Conservation (phyloP, 2,797 vertebrate genomes). For the Ptychobarbus kaznakovi region DNA sequence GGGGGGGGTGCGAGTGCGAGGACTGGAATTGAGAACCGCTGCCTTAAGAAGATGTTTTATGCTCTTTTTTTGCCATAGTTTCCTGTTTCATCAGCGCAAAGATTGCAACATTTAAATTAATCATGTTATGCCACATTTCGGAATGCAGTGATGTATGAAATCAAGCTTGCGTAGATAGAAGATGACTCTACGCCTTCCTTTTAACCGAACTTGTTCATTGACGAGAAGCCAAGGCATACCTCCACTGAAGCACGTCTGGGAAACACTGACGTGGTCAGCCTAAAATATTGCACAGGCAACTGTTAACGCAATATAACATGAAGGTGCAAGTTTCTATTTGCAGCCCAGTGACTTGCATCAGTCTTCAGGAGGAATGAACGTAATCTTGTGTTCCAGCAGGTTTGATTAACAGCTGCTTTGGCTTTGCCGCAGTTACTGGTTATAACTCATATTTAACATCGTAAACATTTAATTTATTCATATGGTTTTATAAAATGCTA, state of each 20-base stretch:
- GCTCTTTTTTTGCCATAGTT: background rate
- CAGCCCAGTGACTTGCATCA: background rate
- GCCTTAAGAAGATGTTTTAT: background rate
- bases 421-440: background rate
- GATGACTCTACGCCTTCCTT: background rate
- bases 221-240: background rate
- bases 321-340: conserved; percentile 55
- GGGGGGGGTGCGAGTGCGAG: no score
- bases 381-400: background rate
- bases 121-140: background rate
- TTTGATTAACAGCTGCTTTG: background rate
- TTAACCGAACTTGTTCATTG: background rate
- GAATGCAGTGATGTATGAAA: background rate
- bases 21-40: no score
- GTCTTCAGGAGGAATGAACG: background rate
- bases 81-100: background rate
- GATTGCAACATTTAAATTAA: background rate
- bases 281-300: conserved; percentile 17
- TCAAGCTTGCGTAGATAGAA: background rate
- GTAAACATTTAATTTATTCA: background rate
- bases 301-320: conserved; percentile 61
- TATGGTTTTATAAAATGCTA: background rate
- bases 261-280: conserved; percentile 18
- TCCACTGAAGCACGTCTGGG: background rate
- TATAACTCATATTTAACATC: background rate